phyloP scores from a whole-genome alignment of 1,140 invertebrate genomes.

The Nixonia krombeini region DNA sequence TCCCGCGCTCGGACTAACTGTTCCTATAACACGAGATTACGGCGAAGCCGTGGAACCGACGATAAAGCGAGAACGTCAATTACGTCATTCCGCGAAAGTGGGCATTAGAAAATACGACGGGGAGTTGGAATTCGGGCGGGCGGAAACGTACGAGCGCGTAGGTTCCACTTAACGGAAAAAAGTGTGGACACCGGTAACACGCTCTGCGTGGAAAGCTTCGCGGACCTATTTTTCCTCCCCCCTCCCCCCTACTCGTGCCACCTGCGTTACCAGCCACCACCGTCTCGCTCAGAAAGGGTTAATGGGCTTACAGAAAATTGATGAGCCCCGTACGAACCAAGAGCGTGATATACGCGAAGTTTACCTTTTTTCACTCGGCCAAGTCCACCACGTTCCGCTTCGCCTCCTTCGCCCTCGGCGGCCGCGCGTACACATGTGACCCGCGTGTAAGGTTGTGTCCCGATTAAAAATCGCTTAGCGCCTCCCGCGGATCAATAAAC shows the following conservation, averaged over 20 bases:
- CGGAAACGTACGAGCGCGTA: constrained; percentile 28
- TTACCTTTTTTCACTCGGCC: constrained; percentile 3
- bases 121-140: constrained; percentile 20
- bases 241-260: constrained; percentile 19
- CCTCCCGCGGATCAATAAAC: too few relatives aligned
- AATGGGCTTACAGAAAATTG: constrained; percentile 67
- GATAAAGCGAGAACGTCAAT: background rate
- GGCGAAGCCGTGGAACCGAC: too few relatives aligned
- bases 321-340: constrained; percentile 52
- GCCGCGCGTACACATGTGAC: constrained; percentile 2
- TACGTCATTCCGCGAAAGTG: background rate
- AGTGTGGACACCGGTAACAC: constrained; percentile 51
- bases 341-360: constrained; percentile 52
- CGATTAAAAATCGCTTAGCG: background rate
- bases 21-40: too few relatives aligned
- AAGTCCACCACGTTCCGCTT: background rate
- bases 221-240: constrained; percentile 19
- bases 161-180: constrained; percentile 38
- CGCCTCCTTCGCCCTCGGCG: constrained; percentile 20
- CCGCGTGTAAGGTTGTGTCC: too few relatives aligned
- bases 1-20: too few relatives aligned
- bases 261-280: constrained; percentile 29
- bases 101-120: constrained; percentile 39
- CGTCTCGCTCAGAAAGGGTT: too few relatives aligned
- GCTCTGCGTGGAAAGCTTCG: constrained; percentile 46